Base-by-base conservation (phyloP, 2,113 vertebrate genomes). In the Oxyura jamaicensis region DNA sequence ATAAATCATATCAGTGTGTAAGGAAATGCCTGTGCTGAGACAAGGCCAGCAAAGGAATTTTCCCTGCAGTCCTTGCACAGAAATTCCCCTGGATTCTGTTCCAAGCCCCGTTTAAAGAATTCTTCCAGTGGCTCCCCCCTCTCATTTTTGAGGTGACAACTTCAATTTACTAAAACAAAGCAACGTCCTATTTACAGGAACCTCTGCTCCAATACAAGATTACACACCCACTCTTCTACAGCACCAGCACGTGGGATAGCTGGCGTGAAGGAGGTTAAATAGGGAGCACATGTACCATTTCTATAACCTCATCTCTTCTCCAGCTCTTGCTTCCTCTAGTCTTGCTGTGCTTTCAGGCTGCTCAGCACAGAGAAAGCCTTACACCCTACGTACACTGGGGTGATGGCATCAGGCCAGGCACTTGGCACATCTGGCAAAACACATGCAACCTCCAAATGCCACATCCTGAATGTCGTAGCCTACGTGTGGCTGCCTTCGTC, bases 131-230 rank as follows among this genome's bases (percentile, higher is more conserved):
- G 36, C 28, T 65, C 16, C 35, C 20, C 20, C 16, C 31, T 55
- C 29, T 42, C 29, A 56, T 33, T 87, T 90, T 17, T 86, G 13
- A 77, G 90, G 29, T 50, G 50, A 83, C 79, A 89, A 74, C 26
- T 21, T 85, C 67, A 44, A 74, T 85, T 84, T 85, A 91, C n/a
- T 71, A 69, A 89, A 87, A 82, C 71, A 85, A 90, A 85, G 55
- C 66, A 87, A 79, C 0, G 0, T 59, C 50, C 83, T 79, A 29
- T 65, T 77, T 71, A 80, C 39, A 94, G 75, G 85, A 91, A 73
- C 16, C 76, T 76, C 78, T 91, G 71, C 44, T 85, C 69, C 44
- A 35, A 91, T 72, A 79, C 21, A 87, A 72, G 81, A 76, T 79
- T 5, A 82, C 53, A 76, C 22, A 72, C 6, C 33, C 62, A 56